phyloP scores from a whole-genome alignment of 1,140 invertebrate genomes.

The Sitodiplosis mosellana region DNA sequence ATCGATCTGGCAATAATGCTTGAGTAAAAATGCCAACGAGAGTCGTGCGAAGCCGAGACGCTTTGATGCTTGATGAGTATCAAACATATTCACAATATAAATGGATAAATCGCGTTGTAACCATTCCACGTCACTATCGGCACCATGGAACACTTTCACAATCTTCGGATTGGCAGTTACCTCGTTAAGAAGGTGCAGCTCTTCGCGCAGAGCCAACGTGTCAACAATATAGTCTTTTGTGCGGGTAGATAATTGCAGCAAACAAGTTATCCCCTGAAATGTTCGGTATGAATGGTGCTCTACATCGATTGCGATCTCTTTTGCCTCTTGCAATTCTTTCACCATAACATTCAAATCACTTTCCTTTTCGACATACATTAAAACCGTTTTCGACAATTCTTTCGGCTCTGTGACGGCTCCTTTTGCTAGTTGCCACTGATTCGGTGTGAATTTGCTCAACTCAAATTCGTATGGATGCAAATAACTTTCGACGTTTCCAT shows the following conservation, averaged over 20 bases:
- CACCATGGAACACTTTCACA: slow-evolving; percentile 91
- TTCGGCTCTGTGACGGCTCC: slow-evolving; percentile 22
- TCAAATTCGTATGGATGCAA: slow-evolving; percentile 84
- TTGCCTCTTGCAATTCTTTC: slow-evolving; percentile 37
- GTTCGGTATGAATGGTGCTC: slow-evolving; percentile 75
- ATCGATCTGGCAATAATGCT: slow-evolving; percentile 57
- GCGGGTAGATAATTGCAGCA: slow-evolving; percentile 86
- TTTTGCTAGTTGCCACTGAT: slow-evolving; percentile 27
- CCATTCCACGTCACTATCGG: slow-evolving; percentile 79
- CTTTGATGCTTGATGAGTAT: slow-evolving; percentile 78
- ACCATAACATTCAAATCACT: slow-evolving; percentile 46
- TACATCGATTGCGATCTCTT: slow-evolving; percentile 70
- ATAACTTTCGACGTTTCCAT: slow-evolving; percentile 33
- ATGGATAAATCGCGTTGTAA: slow-evolving; percentile 87
- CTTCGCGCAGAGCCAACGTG: slow-evolving; percentile 58
- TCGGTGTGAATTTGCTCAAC: slow-evolving; percentile 46
- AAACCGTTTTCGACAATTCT: slow-evolving; percentile 39
- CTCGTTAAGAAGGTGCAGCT: slow-evolving; percentile 73
- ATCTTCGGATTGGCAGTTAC: slow-evolving; percentile 82
- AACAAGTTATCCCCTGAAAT: slow-evolving; percentile 74
- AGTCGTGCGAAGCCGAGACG: slow-evolving; percentile 49
- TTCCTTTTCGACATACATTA: slow-evolving; percentile 47
- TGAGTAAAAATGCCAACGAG: slow-evolving; percentile 63
- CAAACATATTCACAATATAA: slow-evolving; percentile 95
- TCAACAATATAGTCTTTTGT: slow-evolving; percentile 84